A percentile compares a stretch with the other conserved stretches of the same genome.
Evolutionary conservation across 2,888 invertebrate genomes (phyloP).

Genomic region (Ochlodes sylvanus): DNA sequence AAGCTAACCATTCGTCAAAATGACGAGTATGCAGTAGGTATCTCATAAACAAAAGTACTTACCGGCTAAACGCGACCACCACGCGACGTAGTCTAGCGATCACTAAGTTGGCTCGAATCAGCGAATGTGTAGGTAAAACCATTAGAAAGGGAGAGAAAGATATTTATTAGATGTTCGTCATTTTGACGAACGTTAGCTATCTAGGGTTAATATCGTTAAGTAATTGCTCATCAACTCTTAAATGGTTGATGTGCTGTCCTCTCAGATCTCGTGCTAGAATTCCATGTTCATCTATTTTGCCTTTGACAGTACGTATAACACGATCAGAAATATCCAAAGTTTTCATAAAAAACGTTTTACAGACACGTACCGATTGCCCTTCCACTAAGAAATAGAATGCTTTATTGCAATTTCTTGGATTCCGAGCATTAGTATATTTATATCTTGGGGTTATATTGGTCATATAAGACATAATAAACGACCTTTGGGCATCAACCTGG

Average conservation of each 20-base stretch:
- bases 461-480: constrained; percentile 43
- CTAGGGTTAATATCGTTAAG: constrained; percentile 36
- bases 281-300: constrained; percentile 38
- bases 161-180: not conserved
- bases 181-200: constrained; percentile 1
- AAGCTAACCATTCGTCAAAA: too few relatives aligned
- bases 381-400: constrained; percentile 40
- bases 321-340: too few relatives aligned
- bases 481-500: constrained; percentile 36
- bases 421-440: constrained; percentile 39
- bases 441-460: constrained; percentile 28
- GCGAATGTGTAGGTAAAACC: too few relatives aligned
- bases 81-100: too few relatives aligned
- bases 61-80: too few relatives aligned
- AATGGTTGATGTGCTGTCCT: constrained; percentile 42
- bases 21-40: too few relatives aligned
- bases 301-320: constrained; percentile 34
- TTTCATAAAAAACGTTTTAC: too few relatives aligned
- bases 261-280: constrained; percentile 41
- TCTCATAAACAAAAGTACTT: too few relatives aligned
- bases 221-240: constrained; percentile 37
- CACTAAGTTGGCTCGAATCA: too few relatives aligned
- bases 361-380: too few relatives aligned
- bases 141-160: too few relatives aligned
- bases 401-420: constrained; percentile 37